These are phyloP conservation scores for Sylvietta virens DNA, from an alignment of 2,113 vertebrate species.

Conservation along the genomic window DNA sequence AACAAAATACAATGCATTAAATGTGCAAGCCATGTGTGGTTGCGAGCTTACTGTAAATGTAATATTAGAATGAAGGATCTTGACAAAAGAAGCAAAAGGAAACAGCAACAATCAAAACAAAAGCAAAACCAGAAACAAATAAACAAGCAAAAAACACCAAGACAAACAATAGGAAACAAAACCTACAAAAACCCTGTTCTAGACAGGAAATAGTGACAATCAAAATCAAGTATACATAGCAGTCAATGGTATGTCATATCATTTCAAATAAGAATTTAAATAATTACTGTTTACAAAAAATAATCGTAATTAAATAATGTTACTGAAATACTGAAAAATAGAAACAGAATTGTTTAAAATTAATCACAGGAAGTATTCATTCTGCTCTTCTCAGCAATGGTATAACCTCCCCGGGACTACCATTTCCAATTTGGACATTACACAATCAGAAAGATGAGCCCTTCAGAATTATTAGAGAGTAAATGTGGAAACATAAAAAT, in stretches of 20 bases:
- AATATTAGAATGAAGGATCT: neutral
- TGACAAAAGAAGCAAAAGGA: neutral
- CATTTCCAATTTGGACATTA: neutral
- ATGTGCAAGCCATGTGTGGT: fast-evolving
- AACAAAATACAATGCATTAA: neutral
- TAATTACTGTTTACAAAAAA: neutral
- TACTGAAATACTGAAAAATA: neutral
- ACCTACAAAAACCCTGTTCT: fast-evolving
- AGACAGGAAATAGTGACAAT: neutral
- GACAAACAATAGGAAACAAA: neutral
- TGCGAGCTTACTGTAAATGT: neutral
- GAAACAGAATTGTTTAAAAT: neutral
- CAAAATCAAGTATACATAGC: neutral
- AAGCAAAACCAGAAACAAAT: neutral
- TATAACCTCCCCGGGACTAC: neutral
- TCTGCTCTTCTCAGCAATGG: neutral
- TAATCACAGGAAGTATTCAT: neutral
- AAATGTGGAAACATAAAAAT: neutral
- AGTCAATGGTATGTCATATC: neutral
- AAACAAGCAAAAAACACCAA: neutral
- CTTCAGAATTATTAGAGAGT: neutral
- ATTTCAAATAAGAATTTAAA: neutral
- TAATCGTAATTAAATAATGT: neutral
- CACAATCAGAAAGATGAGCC: neutral
- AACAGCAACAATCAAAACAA: neutral